These are phyloP conservation scores for Pleuronectes platessa DNA, from an alignment of 2,113 vertebrate species.

Conservation along the genomic window DNA sequence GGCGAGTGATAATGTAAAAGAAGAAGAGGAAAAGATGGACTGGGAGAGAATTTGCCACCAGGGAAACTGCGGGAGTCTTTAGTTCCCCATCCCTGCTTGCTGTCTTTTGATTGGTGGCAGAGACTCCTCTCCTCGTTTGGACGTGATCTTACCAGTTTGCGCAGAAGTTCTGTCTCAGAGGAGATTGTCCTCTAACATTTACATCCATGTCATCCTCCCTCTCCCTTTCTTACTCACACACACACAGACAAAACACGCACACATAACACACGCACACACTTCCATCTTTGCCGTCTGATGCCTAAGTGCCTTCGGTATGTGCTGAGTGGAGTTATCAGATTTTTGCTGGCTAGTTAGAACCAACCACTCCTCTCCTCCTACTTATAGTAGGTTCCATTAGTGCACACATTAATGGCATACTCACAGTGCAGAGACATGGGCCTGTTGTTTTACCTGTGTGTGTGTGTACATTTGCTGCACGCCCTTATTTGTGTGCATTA, in stretches of 20 bases:
- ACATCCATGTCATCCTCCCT: conserved; percentile 5
- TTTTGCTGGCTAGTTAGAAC: conserved; percentile 68
- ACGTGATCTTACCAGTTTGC: conserved; percentile 16
- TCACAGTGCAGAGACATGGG: conserved; percentile 4
- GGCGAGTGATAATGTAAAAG: background rate
- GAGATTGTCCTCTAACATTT: conserved; percentile 29
- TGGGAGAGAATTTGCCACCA: background rate
- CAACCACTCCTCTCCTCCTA: conserved; percentile 42
- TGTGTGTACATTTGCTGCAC: background rate
- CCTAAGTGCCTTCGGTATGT: conserved; percentile 64
- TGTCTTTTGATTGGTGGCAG: conserved; percentile 4
- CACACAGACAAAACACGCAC: conserved; percentile 9
- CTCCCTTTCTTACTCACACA: background rate
- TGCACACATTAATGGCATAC: conserved; percentile 41
- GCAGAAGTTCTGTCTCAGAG: conserved; percentile 21
- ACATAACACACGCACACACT: background rate
- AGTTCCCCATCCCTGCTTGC: background rate
- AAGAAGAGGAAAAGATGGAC: background rate
- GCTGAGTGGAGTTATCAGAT: conserved; percentile 74
- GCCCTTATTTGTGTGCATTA: background rate
- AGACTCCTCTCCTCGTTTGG: conserved; percentile 1
- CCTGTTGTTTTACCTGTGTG: conserved; percentile 3
- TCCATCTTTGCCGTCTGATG: conserved; percentile 38
- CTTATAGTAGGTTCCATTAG: conserved; percentile 47
- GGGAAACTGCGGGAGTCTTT: conserved; percentile 1